Conservation (phyloP, 2,797 vertebrate genomes). For the Sebastes goodei region DNA sequence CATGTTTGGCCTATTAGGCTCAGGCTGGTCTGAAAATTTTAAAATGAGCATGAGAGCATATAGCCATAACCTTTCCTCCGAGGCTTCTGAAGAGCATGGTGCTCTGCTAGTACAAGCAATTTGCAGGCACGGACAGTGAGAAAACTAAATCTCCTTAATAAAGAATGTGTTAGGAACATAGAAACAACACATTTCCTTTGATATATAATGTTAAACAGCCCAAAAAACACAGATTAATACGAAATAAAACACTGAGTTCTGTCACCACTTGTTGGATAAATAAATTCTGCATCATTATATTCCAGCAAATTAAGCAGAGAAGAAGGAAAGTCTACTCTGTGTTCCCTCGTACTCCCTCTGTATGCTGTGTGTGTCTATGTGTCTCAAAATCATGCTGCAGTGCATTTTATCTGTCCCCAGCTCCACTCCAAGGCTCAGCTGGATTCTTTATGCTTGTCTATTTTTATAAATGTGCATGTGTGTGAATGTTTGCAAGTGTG, state of each 20-base stretch:
- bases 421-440: constrained; percentile 43
- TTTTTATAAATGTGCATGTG: constrained; percentile 49
- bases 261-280: constrained; percentile 20
- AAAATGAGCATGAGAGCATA: neutral
- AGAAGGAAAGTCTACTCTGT: neutral
- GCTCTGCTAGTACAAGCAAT: neutral
- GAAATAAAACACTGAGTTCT: constrained; percentile 16
- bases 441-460: constrained; percentile 52
- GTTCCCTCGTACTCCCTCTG: neutral
- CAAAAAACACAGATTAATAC: constrained; percentile 3
- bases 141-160: neutral
- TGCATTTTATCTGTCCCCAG: constrained; percentile 59
- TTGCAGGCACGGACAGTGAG: neutral
- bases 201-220: neutral
- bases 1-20: constrained; percentile 12
- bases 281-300: constrained; percentile 7
- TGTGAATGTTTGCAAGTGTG: constrained; percentile 26
- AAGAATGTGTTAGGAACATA: neutral
- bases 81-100: neutral
- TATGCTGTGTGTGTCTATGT: neutral
- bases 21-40: constrained; percentile 4
- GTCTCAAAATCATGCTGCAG: constrained; percentile 40
- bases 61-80: neutral
- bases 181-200: neutral
- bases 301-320: neutral